phyloP scores from a whole-genome alignment of 1,140 invertebrate species.

The Phthorimaea operculella region DNA sequence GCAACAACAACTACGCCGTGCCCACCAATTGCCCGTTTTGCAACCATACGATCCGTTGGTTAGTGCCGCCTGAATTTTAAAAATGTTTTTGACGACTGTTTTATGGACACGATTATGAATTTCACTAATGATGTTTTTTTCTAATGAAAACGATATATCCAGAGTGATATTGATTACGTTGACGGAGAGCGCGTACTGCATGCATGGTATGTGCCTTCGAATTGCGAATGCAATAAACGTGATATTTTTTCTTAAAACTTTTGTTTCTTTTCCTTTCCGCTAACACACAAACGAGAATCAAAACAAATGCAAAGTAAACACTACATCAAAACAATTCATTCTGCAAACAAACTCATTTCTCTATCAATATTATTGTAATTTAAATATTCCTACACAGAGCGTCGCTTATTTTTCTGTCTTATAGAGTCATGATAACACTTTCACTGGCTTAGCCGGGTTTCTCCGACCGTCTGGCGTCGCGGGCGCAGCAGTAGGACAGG shows the following conservation, averaged over 20 bases:
- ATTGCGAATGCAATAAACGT: constrained; percentile 66
- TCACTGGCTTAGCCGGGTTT: constrained; percentile 48
- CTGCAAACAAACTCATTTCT: too few species aligned
- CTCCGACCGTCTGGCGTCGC: constrained; percentile 19
- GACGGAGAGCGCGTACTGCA: constrained; percentile 58
- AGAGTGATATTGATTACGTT: constrained; percentile 54
- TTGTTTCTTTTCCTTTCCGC: constrained; percentile 19
- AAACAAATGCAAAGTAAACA: background rate
- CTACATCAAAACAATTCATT: too few species aligned
- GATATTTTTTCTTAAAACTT: constrained; percentile 46
- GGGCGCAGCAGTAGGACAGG: background rate
- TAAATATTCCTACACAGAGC: background rate
- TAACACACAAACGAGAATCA: background rate
- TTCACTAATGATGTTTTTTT: constrained; percentile 8
- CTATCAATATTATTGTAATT: background rate
- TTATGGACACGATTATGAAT: constrained; percentile 30
- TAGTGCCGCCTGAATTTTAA: constrained; percentile 51
- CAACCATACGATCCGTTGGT: constrained; percentile 57
- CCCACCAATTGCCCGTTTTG: constrained; percentile 34
- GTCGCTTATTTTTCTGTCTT: background rate
- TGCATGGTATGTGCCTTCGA: constrained; percentile 61
- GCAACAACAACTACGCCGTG: constrained; percentile 18
- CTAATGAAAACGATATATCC: constrained; percentile 16
- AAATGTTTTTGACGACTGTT: constrained; percentile 39
- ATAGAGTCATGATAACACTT: constrained; percentile 44